A percentile compares a stretch with the other conserved stretches of the same genome.
Conservation (phyloP, 2,113 vertebrate species). For the Scophthalmus maximus region DNA sequence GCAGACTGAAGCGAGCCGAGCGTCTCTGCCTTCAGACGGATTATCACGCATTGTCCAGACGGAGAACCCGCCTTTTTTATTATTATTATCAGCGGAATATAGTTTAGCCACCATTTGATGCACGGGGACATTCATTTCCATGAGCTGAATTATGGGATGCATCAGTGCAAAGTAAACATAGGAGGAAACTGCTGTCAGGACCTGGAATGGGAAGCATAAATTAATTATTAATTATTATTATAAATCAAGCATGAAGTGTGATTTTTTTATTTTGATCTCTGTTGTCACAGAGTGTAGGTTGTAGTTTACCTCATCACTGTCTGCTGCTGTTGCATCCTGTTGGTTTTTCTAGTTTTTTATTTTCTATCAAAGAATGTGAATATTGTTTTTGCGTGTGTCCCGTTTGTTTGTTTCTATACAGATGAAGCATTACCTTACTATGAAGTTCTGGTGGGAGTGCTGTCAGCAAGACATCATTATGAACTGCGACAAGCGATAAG, state of each 20-base stretch:
- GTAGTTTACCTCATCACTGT: neutral
- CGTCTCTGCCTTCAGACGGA: slow-evolving; percentile 5
- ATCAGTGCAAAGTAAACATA: slow-evolving; percentile 4
- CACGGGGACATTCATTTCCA: slow-evolving; percentile 18
- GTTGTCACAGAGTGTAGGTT: slow-evolving; percentile 3
- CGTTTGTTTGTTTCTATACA: slow-evolving; percentile 42
- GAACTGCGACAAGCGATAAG: slow-evolving; percentile 91
- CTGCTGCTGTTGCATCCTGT: neutral
- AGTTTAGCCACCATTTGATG: slow-evolving; percentile 36
- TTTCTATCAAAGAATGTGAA: neutral
- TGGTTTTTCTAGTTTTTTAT: neutral
- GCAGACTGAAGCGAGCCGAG: slow-evolving; percentile 20
- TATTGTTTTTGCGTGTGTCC: neutral
- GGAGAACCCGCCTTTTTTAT: neutral
- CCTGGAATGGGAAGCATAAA: neutral
- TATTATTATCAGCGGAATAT: neutral
- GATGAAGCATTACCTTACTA: slow-evolving; percentile 74
- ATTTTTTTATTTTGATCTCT: neutral
- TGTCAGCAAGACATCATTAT: slow-evolving; percentile 92
- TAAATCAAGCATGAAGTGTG: slow-evolving; percentile 14
- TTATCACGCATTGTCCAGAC: slow-evolving; percentile 1
- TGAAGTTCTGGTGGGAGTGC: slow-evolving; percentile 92
- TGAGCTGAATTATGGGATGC: neutral
- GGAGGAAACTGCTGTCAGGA: slow-evolving; percentile 18
- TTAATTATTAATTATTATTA: slow-evolving; percentile 12